Conservation (phyloP, 1,140 invertebrate species). For the Drosophila ambigua region DNA sequence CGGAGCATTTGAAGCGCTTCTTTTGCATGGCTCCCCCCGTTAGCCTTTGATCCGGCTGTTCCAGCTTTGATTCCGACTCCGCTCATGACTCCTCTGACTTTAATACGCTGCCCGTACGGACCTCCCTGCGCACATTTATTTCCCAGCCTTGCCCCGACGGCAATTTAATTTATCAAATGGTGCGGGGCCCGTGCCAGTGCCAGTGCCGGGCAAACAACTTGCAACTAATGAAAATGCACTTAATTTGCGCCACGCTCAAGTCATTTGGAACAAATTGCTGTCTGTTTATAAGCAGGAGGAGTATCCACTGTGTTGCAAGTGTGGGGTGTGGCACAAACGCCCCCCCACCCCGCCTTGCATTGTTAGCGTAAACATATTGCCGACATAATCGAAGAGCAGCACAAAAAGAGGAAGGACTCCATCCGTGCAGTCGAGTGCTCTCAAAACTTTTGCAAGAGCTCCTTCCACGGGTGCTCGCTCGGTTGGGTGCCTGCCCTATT, state of each 20-base stretch:
- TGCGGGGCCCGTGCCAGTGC: slow-evolving; percentile 1
- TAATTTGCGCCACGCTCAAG: slow-evolving; percentile 57
- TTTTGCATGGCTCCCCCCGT: background rate
- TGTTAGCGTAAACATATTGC: slow-evolving; percentile 54
- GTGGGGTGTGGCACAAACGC: background rate
- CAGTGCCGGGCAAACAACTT: slow-evolving; percentile 39
- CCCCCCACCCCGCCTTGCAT: background rate
- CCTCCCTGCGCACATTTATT: background rate
- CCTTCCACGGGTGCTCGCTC: too few species aligned
- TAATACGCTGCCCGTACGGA: background rate
- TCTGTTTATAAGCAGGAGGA: slow-evolving; percentile 17
- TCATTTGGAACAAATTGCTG: slow-evolving; percentile 57
- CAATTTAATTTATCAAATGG: slow-evolving; percentile 63
- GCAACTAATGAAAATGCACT: slow-evolving; percentile 64
- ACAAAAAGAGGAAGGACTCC: slow-evolving; percentile 10
- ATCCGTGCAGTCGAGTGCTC: slow-evolving; percentile 32
- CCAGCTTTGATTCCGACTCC: background rate
- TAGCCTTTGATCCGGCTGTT: background rate
- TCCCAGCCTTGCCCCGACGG: background rate
- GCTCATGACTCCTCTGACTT: background rate
- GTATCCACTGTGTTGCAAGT: background rate
- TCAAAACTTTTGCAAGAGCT: slow-evolving; percentile 20
- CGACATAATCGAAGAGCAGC: slow-evolving; percentile 39
- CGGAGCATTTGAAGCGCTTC: slow-evolving; percentile 14
- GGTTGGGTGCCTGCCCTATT: background rate